Percentiles rank a stretch among this genome's conserved stretches.
Evolutionary conservation across 2,888 invertebrate genomes (phyloP).

Genomic region (Saturnia pavonia): DNA sequence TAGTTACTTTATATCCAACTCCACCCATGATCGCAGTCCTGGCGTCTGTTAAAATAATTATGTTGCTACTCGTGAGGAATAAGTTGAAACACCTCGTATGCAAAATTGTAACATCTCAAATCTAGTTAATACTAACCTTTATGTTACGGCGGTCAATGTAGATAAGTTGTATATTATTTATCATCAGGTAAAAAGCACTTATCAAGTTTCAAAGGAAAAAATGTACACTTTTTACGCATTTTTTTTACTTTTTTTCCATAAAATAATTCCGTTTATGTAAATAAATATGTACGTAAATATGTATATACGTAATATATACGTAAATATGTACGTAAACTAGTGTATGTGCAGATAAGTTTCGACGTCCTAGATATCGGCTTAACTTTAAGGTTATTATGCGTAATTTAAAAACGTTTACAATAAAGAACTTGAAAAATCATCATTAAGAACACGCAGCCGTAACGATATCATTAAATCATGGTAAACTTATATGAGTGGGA

Average conservation of each 20-base stretch:
- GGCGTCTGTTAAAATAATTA: no score
- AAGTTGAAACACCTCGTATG: no score
- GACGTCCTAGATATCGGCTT: neutral
- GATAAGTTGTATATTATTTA: no score
- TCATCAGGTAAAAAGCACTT: no score
- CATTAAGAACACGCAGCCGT: neutral
- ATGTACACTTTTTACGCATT: neutral
- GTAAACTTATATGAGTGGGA: neutral
- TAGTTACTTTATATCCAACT: no score
- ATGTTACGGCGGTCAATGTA: no score
- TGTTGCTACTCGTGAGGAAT: no score
- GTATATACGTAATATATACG: no score
- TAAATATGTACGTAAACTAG: neutral
- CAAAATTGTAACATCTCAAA: no score
- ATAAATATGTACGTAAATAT: neutral
- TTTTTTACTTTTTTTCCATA: no score
- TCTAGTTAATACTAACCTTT: no score
- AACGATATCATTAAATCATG: neutral
- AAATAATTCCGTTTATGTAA: neutral
- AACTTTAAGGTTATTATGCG: conserved; percentile 6
- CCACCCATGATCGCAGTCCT: no score
- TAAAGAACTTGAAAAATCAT: neutral
- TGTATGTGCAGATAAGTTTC: neutral
- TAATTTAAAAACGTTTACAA: conserved; percentile 6
- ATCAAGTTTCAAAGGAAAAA: neutral